Base-by-base conservation (phyloP, 1,140 invertebrate species). In the Drosophila kikkawai region DNA sequence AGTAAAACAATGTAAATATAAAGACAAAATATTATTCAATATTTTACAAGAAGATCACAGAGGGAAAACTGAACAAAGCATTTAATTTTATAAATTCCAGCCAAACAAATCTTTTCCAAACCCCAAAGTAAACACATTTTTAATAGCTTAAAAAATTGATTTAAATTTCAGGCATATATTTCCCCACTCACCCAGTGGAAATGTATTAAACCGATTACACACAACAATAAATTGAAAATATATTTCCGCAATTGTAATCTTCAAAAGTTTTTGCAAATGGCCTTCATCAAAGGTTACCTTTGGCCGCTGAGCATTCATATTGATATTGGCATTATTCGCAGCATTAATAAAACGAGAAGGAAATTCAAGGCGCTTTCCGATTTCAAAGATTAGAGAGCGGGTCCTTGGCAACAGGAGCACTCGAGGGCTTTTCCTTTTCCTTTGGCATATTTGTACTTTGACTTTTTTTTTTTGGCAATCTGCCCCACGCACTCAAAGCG, bases 401-500 rank as follows among this genome's bases (percentile, higher is more conserved):
- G 44, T 39, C 56, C 75, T 42, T 69, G 75, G 75, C 75, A 78
- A 78, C 74, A 68, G 60, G 47, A 66, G 29, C 59, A 64, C 26
- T 60, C 50, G 65, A 45, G 36, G n/a, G 53, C 29, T 59, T 47
- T 68, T 76, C 74, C 48, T 42, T 36, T 53, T 68, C 8, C 36
- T 9, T 39, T n/a, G 34, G 50, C 15, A 44, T 44, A 39, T 36
- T 19, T 36, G 13, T 13, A 6, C 4, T n/a, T 12, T 22, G 44
- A 66, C n/a, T 67, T 26, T 17, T 51, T 45, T 32, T 39, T 61
- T 61, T 77, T 77, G 64, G 75, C 82, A 79, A 53, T 45, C 45
- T 86, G 82, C 78, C 82, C n/a, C 41, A 58, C 47, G 65, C 63
- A 41, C 50, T 42, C 61, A 44, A 67, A 45, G n/a, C 76, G 66